Base-by-base conservation (phyloP, 2,888 invertebrate species). In the Patella pellucida region DNA sequence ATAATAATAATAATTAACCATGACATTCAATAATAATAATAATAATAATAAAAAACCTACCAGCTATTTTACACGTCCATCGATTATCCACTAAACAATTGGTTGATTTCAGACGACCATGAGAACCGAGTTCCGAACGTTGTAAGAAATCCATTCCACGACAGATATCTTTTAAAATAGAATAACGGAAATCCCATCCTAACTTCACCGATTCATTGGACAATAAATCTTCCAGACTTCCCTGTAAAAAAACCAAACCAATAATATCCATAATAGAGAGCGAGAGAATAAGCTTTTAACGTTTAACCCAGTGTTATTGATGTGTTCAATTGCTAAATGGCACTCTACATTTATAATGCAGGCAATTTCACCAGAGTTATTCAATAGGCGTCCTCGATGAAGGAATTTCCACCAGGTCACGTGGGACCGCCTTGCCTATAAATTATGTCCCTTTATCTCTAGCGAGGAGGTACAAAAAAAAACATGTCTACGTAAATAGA, bases 71-170 rank as follows among this genome's bases (percentile, higher is more conserved):
- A 75, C 87, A 87, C 2, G 86, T 83, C 87, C 88, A 88, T 75
- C 86, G 82, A 74, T 84, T 85, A 76, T 88, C 88, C 14, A 88
- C 75, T 15, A 87, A 77, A 73, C 87, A 84, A 69, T 86, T 87
- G 16, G 85, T 81, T 0, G 87, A 85, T 71, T 84, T 86, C 23
- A 88, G 79, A 52, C 83, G 77, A 7, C 88, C 88, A 78, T 88
- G 88, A 68, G 79, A 83, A n/a, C 73, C 77, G 52, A 87, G 79
- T 9, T 76, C 75, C 12, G 86, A 83, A 19, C 81, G 70, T 52
- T 88, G 88, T 11, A 88, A 74, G 70, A 80, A 87, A 23, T 82
- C 80, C 87, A 88, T 85, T 54, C 87, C 88, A 69, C 83, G 56
- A 67, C 84, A 84, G 15, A 84, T 81, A 68, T 84, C 84, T 72